These are phyloP conservation scores for Okapia johnstoni DNA, from an alignment of 2,113 vertebrate genomes.

Conservation along the genomic window DNA sequence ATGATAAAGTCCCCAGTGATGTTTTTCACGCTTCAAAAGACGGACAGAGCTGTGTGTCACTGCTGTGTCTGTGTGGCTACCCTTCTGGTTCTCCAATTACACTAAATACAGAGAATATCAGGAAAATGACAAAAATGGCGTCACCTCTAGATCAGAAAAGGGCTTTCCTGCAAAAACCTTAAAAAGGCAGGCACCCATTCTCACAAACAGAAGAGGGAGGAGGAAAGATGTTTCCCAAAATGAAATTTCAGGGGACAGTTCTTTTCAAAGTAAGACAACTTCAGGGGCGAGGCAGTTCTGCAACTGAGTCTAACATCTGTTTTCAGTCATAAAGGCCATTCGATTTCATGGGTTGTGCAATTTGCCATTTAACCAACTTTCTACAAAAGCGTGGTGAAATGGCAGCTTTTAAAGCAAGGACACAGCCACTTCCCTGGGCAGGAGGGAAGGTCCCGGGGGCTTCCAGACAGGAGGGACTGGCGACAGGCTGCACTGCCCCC, in stretches of 20 bases:
- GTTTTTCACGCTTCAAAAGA: not conserved
- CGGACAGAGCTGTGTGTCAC: not conserved
- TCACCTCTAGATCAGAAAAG: not conserved
- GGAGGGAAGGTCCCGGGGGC: not conserved
- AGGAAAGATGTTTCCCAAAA: not conserved
- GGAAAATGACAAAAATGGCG: not conserved
- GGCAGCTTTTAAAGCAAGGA: not conserved
- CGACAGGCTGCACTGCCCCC: not conserved
- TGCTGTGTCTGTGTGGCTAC: not conserved
- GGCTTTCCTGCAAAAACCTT: not conserved
- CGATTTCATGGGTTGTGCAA: not conserved
- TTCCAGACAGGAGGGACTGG: not conserved
- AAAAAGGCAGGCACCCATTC: not conserved
- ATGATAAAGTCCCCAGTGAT: not conserved
- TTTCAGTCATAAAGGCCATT: constrained; percentile 20
- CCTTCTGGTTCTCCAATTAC: not conserved
- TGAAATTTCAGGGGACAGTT: not conserved
- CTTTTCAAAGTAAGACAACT: not conserved
- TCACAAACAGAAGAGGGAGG: not conserved
- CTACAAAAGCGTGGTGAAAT: not conserved
- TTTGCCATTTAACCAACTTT: not conserved
- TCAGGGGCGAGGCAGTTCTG: not conserved
- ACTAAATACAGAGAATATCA: not conserved
- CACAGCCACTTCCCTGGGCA: not conserved
- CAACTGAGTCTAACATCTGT: not conserved